Percentiles rank a stretch among this genome's conserved stretches.
phyloP scores from a whole-genome alignment of 2,888 invertebrate species.

The Maniola hyperantus region DNA sequence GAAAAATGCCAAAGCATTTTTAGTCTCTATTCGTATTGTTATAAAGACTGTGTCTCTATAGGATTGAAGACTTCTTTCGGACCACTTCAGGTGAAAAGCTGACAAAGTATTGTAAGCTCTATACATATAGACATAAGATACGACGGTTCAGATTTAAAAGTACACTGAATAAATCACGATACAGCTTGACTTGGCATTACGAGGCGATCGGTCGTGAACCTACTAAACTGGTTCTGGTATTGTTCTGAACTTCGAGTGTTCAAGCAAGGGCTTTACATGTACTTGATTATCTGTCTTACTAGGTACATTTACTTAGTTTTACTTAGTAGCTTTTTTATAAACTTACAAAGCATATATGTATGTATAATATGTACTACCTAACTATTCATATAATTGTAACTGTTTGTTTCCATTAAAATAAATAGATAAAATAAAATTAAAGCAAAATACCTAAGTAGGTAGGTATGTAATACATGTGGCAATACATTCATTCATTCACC shows the following conservation, averaged over 20 bases:
- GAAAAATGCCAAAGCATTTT: slow-evolving; percentile 8
- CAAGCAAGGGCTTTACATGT: slow-evolving; percentile 22
- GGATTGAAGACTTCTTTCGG: not conserved
- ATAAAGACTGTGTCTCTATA: slow-evolving; percentile 4
- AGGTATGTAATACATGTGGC: too few relatives aligned
- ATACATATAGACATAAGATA: not conserved
- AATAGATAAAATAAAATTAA: too few relatives aligned
- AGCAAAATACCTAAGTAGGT: too few relatives aligned
- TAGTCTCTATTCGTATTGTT: slow-evolving; percentile 4
- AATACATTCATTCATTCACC: too few relatives aligned
- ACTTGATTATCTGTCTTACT: slow-evolving; percentile 28
- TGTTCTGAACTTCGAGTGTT: slow-evolving; percentile 50
- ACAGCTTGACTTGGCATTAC: slow-evolving; percentile 54
- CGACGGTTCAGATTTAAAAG: not conserved
- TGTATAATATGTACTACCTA: too few relatives aligned
- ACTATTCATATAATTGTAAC: too few relatives aligned
- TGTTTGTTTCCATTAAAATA: too few relatives aligned
- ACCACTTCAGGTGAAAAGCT: not conserved
- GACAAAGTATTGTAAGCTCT: not conserved
- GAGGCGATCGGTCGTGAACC: slow-evolving; percentile 71
- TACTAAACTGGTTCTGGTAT: slow-evolving; percentile 77
- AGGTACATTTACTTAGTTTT: not conserved
- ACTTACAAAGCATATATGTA: too few relatives aligned
- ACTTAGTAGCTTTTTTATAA: not conserved
- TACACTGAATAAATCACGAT: slow-evolving; percentile 61